Base-by-base conservation (phyloP, 2,888 invertebrate species). In the Parnassius apollo region DNA sequence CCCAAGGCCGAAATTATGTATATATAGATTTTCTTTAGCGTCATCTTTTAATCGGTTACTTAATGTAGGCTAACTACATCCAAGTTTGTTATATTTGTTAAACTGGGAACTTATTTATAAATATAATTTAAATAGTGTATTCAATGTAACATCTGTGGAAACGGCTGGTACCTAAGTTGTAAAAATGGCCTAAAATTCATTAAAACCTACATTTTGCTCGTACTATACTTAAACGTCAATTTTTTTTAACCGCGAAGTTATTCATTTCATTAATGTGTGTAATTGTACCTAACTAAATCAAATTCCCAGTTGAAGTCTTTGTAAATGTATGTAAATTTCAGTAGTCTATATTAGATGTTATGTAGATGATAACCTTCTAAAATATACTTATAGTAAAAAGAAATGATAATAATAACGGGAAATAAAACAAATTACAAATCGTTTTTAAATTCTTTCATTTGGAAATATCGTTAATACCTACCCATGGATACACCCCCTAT, bases 281-380 rank as follows among this genome's bases (percentile, higher is more conserved):
- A 59, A 57, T 18, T 54, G 64, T 64, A 60, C 60, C 64, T 60
- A 66, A 68, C 69, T 60, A 73, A 70, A 73, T 67, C 68, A 74
- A 75, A 82, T 79, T 78, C 85, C 88, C 88, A 87, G 88, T 88
- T 84, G 70, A 76, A 75, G 73, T 77, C 76, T 75, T 82, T 88
- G 88, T 90, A 89, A 87, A 89, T 89, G 89, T 87, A 83, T 91
- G 83, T 87, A 86, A 85, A 90, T 86, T 85, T 81, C 81, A 79
- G 88, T 88, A 88, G 86, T 86, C 81, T 85, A 83, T 81, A 81
- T 85, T 90, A 90, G 88, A 88, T 86, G 87, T 89, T 90, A 90
- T 85, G 82, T 89, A 88, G 87, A 87, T 80, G 83, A 84, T 88
- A 88, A 86, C 81, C 78, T 81, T 87, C 83, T 85, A 84, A 85